Conservation (phyloP, 2,888 invertebrate species). For the Gortyna flavago region DNA sequence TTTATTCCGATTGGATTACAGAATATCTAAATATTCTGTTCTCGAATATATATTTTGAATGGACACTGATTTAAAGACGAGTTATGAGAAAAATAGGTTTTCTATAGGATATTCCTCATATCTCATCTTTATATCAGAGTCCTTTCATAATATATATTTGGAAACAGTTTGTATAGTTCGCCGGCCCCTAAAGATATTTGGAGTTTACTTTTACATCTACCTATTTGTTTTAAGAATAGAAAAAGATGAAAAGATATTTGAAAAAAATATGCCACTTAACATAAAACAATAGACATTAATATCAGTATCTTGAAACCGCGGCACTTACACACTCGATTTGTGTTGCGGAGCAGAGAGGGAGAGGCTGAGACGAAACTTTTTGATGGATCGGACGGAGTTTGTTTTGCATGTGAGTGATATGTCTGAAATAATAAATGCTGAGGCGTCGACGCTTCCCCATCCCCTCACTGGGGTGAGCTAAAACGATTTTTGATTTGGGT, state of each 20-base stretch:
- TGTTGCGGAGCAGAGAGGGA: slow-evolving; percentile 76
- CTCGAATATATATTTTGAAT: no score
- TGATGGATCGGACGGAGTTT: slow-evolving; percentile 90
- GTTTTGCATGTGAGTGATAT: slow-evolving; percentile 91
- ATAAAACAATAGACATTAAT: slow-evolving; percentile 66
- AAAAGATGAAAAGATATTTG: background rate
- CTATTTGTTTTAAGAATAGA: background rate
- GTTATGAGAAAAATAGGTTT: no score
- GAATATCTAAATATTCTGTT: no score
- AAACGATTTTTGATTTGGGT: slow-evolving; percentile 91
- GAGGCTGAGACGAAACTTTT: slow-evolving; percentile 85
- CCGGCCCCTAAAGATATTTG: no score
- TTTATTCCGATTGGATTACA: no score
- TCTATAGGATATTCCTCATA: no score
- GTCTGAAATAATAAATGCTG: slow-evolving; percentile 91
- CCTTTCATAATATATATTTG: no score
- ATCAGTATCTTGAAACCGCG: slow-evolving; percentile 79
- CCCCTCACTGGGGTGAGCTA: slow-evolving; percentile 86
- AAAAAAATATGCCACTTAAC: slow-evolving; percentile 31
- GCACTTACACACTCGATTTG: slow-evolving; percentile 90
- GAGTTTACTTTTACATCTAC: slow-evolving; percentile 15
- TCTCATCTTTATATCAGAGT: no score
- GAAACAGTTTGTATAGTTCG: no score
- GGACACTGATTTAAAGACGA: no score
- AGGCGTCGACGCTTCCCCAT: slow-evolving; percentile 88